Conservation (phyloP, 1,140 invertebrate genomes). For the Araneus ventricosus region DNA sequence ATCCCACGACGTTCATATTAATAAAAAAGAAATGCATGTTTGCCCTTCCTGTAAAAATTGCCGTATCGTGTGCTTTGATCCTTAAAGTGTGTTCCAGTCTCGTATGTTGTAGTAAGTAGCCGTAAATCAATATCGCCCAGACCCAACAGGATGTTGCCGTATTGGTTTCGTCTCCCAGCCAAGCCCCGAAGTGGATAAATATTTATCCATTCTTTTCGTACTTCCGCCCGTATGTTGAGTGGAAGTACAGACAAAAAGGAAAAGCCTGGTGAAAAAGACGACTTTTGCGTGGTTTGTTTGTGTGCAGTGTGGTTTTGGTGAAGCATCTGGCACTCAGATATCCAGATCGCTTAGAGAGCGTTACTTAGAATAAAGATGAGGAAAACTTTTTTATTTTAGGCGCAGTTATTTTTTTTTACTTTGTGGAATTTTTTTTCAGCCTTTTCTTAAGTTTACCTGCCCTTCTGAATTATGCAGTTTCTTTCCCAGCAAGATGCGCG, state of each 20-base stretch:
- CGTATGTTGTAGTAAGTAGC: neutral
- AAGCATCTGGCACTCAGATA: neutral
- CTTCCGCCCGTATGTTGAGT: neutral
- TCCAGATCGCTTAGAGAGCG: neutral
- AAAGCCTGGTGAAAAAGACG: neutral
- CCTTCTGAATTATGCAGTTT: too few species aligned
- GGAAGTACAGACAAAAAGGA: neutral
- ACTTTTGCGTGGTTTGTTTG: neutral
- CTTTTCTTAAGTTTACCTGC: too few species aligned
- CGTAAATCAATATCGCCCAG: conserved; percentile 32
- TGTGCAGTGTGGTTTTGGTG: neutral
- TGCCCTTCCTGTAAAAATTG: conserved; percentile 3
- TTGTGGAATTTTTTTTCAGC: too few species aligned
- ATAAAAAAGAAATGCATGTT: conserved; percentile 34
- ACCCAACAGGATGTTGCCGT: conserved; percentile 19
- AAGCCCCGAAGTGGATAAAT: neutral
- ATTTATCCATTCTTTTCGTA: conserved; percentile 17
- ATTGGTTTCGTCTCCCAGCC: conserved; percentile 25
- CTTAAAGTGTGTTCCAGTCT: conserved; percentile 22
- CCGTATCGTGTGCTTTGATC: conserved; percentile 28
- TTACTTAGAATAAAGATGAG: too few species aligned
- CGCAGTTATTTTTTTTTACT: too few species aligned
- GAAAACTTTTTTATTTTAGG: too few species aligned
- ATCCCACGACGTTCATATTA: conserved; percentile 48
- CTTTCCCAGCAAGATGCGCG: too few species aligned